Conservation (phyloP, 2,888 invertebrate species). For the Diogma glabrata region DNA sequence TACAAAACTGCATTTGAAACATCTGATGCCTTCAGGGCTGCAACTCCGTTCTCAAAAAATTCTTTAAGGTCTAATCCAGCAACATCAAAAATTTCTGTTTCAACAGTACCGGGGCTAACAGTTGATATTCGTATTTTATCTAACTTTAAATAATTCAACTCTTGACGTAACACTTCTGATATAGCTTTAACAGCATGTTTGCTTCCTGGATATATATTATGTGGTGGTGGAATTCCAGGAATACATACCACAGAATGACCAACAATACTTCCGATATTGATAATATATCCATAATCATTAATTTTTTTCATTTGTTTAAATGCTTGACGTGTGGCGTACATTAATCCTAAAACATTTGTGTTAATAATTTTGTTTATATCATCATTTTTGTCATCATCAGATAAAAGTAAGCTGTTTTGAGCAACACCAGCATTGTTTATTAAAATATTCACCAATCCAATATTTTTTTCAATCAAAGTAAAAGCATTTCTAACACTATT, state of each 20-base stretch:
- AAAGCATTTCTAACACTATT: conserved; percentile 43
- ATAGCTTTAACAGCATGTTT: conserved; percentile 26
- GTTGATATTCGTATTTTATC: not conserved
- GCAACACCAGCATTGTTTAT: conserved; percentile 43
- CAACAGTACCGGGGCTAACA: not conserved
- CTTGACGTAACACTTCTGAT: conserved; percentile 26
- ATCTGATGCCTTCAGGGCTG: not conserved
- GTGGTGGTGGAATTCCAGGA: conserved; percentile 13
- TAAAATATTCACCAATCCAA: conserved; percentile 43
- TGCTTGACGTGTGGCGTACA: conserved; percentile 37
- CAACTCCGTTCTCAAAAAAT: too few relatives aligned
- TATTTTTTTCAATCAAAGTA: conserved; percentile 36
- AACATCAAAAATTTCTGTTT: not conserved
- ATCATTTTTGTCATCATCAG: conserved; percentile 19
- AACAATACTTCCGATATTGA: conserved; percentile 35
- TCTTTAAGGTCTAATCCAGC: not conserved
- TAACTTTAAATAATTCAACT: conserved; percentile 18
- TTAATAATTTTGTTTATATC: conserved; percentile 33
- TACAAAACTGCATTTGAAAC: not conserved
- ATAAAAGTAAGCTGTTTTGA: conserved; percentile 13
- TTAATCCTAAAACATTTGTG: conserved; percentile 35
- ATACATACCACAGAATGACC: conserved; percentile 23
- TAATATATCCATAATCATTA: conserved; percentile 35
- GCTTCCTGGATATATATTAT: conserved; percentile 27
- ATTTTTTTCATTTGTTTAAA: conserved; percentile 38